Base-by-base conservation (phyloP, 2,113 vertebrate species). In the Andinoacara biseriatus region DNA sequence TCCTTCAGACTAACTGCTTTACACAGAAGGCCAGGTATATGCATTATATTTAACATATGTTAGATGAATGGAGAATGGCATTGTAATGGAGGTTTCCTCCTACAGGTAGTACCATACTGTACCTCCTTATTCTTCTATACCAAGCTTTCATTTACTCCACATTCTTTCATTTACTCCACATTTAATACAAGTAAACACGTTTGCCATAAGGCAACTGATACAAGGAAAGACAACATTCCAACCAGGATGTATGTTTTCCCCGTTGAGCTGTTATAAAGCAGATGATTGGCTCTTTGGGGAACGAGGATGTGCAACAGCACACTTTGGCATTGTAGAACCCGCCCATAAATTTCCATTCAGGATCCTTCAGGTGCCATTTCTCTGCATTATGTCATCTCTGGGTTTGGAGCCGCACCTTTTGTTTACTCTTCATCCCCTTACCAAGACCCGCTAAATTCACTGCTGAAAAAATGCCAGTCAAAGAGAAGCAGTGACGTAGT, bases 161-260 rank as follows among this genome's bases (percentile, higher is more conserved):
- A 69, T n/a, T n/a, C 65, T 52, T 69, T 69, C 65, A 69, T 69
- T 69, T 69, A 52, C 43, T 69, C 5, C 18, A 26, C 43, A 69
- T n/a, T n/a, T n/a, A n/a, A n/a, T n/a, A n/a, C n/a, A n/a, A 3
- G 26, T 54, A 31, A 72, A 72, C 67, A 52, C 31, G 26, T 31
- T 52, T 72, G 46, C 43, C 67, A 54, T 3, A 2, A 10, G 1
- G 5, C 46, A 52, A 72, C 24, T 1, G 17, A 52, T 20, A 52
- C 17, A 5, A 72, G 65, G 29, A 52, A 24, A 7, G 40, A 29
- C 24, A 2, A n/a, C 17, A 72, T 29, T n/a, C 18, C 67, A 5
- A 0, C 46, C 20, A 6, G 10, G 10, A 54, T n/a, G 29, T 13
- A 18, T 1, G 18, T 72, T 54, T 46, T 54, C 67, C 26, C 67